phyloP scores from a whole-genome alignment of 2,113 vertebrate genomes.

The Pseudonaja textilis region DNA sequence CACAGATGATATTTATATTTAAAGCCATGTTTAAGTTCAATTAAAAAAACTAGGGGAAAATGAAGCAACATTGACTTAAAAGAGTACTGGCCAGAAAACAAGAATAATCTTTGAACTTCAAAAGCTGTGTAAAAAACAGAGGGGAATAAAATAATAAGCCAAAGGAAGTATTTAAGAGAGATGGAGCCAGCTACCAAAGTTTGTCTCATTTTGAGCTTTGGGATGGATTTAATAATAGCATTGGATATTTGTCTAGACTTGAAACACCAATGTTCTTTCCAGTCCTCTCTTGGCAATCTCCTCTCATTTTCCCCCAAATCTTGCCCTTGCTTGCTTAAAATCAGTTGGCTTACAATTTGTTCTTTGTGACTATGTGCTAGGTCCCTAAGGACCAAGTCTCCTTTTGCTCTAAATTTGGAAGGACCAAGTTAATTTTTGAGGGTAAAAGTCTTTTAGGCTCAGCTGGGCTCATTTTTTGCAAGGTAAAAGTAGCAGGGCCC shows the following conservation, averaged over 20 bases:
- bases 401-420: rapidly evolving
- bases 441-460: not conserved
- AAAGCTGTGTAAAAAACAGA: constrained; percentile 36
- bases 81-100: constrained; percentile 44
- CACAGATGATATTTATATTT: constrained; percentile 29
- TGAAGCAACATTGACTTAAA: not conserved
- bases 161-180: constrained; percentile 35
- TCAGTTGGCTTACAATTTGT: not conserved
- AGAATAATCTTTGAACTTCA: constrained; percentile 58
- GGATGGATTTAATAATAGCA: constrained; percentile 35
- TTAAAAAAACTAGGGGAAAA: constrained; percentile 16
- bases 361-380: not conserved
- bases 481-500: not conserved
- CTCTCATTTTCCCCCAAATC: not conserved
- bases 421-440: constrained; percentile 31
- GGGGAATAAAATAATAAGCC: constrained; percentile 43
- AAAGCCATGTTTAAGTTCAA: constrained; percentile 16
- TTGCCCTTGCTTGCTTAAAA: not conserved
- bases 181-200: constrained; percentile 9
- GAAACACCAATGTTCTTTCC: constrained; percentile 24
- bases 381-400: not conserved
- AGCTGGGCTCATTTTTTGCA: not conserved
- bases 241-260: not conserved
- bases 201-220: constrained; percentile 1
- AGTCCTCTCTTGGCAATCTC: constrained; percentile 40